Evolutionary conservation across 2,888 invertebrate genomes (phyloP).

Genomic region (Byasa hedistus): DNA sequence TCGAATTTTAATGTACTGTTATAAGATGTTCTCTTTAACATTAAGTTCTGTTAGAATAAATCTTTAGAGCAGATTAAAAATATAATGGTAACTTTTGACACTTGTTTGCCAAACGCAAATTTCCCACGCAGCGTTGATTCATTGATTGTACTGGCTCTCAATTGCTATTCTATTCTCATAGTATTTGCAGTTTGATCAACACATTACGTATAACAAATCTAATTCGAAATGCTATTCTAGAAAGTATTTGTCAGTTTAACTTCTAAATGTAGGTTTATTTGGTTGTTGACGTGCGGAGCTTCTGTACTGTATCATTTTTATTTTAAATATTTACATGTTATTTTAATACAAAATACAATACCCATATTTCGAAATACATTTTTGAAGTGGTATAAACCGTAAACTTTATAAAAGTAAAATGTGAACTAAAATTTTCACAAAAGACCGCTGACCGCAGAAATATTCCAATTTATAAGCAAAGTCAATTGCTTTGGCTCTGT

Average conservation of each 20-base stretch:
- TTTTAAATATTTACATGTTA: too few species aligned
- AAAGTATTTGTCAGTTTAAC: too few species aligned
- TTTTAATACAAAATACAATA: too few species aligned
- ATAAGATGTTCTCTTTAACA: too few species aligned
- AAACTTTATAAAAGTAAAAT: not conserved
- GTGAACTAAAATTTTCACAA: not conserved
- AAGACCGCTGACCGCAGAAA: constrained; percentile 15
- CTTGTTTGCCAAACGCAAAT: constrained; percentile 21
- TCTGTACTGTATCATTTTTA: too few species aligned
- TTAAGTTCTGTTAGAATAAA: constrained; percentile 5
- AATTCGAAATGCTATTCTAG: too few species aligned
- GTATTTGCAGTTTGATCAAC: constrained; percentile 19
- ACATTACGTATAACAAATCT: constrained; percentile 7
- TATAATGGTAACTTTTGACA: constrained; percentile 16
- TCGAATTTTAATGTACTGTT: too few species aligned
- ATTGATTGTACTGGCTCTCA: constrained; percentile 18
- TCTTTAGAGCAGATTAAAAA: constrained; percentile 20
- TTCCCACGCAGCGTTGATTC: constrained; percentile 18
- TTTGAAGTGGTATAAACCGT: not conserved
- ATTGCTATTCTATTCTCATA: constrained; percentile 13
- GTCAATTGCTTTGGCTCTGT: constrained; percentile 15
- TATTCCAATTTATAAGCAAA: constrained; percentile 25
- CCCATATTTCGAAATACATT: not conserved
- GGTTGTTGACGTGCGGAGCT: too few species aligned
- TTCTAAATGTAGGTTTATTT: too few species aligned